phyloP scores from a whole-genome alignment of 2,797 vertebrate genomes.

The Babyrousa celebensis region DNA sequence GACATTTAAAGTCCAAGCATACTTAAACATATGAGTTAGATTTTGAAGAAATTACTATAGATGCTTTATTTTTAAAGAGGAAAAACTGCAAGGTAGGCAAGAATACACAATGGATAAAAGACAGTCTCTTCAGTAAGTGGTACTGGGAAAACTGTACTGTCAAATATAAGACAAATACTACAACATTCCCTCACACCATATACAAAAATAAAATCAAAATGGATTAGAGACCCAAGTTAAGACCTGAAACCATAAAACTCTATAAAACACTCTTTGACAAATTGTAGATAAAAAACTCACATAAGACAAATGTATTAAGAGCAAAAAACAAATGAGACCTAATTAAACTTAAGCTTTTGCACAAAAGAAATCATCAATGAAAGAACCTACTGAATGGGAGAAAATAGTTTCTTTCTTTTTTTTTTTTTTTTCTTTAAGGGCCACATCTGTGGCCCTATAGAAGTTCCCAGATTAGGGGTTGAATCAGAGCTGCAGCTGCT shows the following conservation, averaged over 20 bases:
- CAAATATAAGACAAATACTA: neutral
- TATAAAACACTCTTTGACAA: neutral
- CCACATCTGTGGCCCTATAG: too few relatives aligned
- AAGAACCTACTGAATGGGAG: neutral
- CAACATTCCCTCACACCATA: neutral
- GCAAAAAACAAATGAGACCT: neutral
- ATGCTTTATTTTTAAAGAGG: neutral
- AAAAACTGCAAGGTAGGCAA: neutral
- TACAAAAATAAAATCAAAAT: neutral
- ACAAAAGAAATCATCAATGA: neutral
- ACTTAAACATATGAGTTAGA: neutral
- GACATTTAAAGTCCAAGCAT: neutral
- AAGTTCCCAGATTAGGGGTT: too few relatives aligned
- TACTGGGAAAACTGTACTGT: neutral
- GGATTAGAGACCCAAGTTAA: neutral
- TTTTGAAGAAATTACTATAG: conserved; percentile 12
- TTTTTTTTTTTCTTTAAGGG: too few relatives aligned
- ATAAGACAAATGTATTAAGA: neutral
- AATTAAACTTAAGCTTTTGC: neutral
- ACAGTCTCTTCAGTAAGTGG: neutral
- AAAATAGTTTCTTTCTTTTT: neutral
- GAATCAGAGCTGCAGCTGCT: too few relatives aligned
- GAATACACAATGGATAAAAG: neutral
- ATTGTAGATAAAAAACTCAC: neutral
- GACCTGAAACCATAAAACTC: neutral